Evolutionary conservation across 1,140 invertebrate species (phyloP).

Genomic region (Heterodera schachtii): DNA sequence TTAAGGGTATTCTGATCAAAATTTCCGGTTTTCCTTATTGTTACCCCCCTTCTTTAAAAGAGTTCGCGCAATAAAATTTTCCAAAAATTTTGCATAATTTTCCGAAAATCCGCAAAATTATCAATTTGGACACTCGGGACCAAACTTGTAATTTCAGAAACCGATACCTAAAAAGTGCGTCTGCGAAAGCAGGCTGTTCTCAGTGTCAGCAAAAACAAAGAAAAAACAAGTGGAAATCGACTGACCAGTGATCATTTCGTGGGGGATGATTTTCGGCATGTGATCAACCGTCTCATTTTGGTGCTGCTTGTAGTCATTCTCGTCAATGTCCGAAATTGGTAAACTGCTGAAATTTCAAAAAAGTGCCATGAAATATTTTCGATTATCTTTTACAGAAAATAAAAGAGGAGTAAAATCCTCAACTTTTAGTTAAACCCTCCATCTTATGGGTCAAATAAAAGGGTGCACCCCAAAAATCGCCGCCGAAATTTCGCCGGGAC

Average conservation of each 20-base stretch:
- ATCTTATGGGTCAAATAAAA: too few species aligned
- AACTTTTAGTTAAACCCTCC: too few species aligned
- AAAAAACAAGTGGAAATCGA: not conserved
- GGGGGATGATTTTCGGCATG: constrained; percentile 16
- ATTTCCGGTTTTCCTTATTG: too few species aligned
- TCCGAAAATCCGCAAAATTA: not conserved
- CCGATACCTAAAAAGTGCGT: too few species aligned
- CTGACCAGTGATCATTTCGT: not conserved
- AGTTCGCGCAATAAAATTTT: not conserved
- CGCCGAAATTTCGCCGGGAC: too few species aligned
- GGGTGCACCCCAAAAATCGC: too few species aligned
- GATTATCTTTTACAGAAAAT: not conserved
- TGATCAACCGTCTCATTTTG: constrained; percentile 9
- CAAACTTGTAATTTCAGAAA: too few species aligned
- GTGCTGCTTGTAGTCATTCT: constrained; percentile 18
- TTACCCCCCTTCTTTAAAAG: not conserved
- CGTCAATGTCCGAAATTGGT: constrained; percentile 20
- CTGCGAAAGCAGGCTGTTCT: too few species aligned
- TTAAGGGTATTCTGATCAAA: too few species aligned
- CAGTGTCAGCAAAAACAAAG: too few species aligned
- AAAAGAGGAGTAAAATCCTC: not conserved
- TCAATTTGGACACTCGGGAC: too few species aligned
- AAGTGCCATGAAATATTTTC: not conserved
- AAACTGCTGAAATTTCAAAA: not conserved
- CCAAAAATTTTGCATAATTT: too few species aligned